Percentiles rank a stretch among this genome's conserved stretches.
Conservation (phyloP, 92 coral and sea anemone genomes). For the Phymanthus crucifer region DNA sequence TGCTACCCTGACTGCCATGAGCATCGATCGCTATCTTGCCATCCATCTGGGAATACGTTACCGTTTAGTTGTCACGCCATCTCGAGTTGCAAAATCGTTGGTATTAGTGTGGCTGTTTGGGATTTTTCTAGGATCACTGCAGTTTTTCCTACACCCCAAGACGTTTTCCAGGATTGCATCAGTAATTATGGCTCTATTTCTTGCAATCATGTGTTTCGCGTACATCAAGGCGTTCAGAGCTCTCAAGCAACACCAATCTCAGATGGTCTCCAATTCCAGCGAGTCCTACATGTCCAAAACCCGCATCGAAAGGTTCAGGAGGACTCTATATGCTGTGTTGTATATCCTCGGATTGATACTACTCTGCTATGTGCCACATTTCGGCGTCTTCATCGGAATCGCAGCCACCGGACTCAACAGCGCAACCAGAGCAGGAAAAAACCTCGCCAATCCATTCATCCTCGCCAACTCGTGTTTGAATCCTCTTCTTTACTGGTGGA, state of each 20-base stretch:
- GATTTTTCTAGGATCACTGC: not conserved
- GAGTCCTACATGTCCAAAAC: not conserved
- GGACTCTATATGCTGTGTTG: conserved; percentile 5
- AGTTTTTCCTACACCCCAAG: not conserved
- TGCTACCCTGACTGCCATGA: conserved; percentile 20
- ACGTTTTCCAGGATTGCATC: not conserved
- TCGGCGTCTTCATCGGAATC: conserved; percentile 8
- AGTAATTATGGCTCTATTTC: not conserved
- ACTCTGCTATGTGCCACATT: conserved; percentile 23
- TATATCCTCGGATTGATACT: conserved; percentile 19
- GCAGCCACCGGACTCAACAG: conserved; percentile 12
- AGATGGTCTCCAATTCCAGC: not conserved
- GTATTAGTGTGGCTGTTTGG: conserved; percentile 8
- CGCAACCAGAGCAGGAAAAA: conserved; percentile 12
- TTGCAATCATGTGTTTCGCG: conserved; percentile 6
- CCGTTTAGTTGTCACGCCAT: conserved; percentile 21
- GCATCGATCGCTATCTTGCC: conserved; percentile 21
- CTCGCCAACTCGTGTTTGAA: conserved; percentile 23
- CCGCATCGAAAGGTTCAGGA: not conserved
- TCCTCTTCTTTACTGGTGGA: conserved; percentile 24
- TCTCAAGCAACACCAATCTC: conserved; percentile 13
- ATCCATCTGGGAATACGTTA: conserved; percentile 24
- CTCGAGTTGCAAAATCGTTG: not conserved
- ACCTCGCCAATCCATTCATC: conserved; percentile 11
- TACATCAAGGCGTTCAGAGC: conserved; percentile 5